phyloP scores from a whole-genome alignment of 2,888 invertebrate genomes.

The Polyploca ridens region DNA sequence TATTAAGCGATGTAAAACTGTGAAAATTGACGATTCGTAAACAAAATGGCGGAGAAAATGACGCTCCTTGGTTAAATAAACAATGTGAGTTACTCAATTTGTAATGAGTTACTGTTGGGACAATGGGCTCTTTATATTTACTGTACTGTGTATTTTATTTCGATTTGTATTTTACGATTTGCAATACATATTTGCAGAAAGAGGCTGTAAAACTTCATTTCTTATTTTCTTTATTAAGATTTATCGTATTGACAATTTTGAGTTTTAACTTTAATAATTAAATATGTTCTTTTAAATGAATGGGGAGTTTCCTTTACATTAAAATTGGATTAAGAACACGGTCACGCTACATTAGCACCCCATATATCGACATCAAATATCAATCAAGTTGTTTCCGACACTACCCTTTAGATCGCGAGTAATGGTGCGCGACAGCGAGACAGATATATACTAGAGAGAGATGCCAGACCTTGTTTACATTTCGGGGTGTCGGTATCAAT shows the following conservation, averaged over 20 bases:
- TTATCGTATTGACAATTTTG: background rate
- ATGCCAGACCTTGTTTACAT: slow-evolving; percentile 17
- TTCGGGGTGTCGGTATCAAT: slow-evolving; percentile 9
- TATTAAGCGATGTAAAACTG: slow-evolving; percentile 12
- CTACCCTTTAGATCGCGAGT: slow-evolving; percentile 39
- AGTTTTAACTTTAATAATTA: too few relatives aligned
- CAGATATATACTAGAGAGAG: slow-evolving; percentile 16
- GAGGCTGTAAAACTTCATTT: background rate
- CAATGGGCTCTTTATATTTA: slow-evolving; percentile 2
- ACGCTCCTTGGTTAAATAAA: slow-evolving; percentile 6
- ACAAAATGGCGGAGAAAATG: slow-evolving; percentile 9
- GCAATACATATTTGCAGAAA: background rate
- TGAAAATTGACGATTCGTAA: slow-evolving; percentile 10
- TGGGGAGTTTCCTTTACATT: background rate
- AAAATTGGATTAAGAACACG: background rate
- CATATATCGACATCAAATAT: slow-evolving; percentile 50
- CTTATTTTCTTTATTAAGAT: background rate
- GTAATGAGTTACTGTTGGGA: slow-evolving; percentile 7
- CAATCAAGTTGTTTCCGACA: slow-evolving; percentile 46
- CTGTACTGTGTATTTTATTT: background rate
- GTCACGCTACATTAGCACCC: slow-evolving; percentile 46
- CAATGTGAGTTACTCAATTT: slow-evolving; percentile 10
- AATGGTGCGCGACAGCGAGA: slow-evolving; percentile 41
- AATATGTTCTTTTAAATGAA: too few relatives aligned
- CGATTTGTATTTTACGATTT: slow-evolving; percentile 3